Conservation (phyloP, 2,113 vertebrate genomes). For the Charadrius vociferus region DNA sequence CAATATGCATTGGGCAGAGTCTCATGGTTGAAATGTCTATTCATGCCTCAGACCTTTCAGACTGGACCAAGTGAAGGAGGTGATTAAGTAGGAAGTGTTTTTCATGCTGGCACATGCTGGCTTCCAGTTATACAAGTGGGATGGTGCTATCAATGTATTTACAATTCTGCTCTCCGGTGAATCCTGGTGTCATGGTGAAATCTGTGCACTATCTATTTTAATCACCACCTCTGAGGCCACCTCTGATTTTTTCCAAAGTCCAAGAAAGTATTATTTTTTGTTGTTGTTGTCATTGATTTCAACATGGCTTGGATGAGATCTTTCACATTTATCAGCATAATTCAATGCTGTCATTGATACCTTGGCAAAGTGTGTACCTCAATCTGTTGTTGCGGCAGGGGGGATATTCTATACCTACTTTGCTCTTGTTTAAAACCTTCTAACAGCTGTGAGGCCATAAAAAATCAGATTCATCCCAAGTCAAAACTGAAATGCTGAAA, state of each 20-base stretch:
- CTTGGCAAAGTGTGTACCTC: neutral
- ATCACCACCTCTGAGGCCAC: neutral
- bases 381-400: neutral
- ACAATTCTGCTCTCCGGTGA: neutral
- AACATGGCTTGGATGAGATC: neutral
- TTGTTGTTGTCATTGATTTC: neutral
- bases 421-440: neutral
- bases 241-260: neutral
- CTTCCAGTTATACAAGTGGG: rapidly evolving
- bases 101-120: neutral
- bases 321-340: neutral
- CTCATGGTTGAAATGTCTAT: neutral
- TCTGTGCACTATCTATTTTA: neutral
- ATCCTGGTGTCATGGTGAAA: neutral
- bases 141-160: neutral
- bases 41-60: neutral
- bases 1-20: neutral
- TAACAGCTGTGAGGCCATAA: neutral
- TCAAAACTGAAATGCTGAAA: neutral
- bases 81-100: neutral
- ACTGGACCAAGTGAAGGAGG: neutral
- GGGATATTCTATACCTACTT: neutral
- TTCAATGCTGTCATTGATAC: neutral
- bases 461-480: neutral
- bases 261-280: neutral